Evolutionary conservation across 2,888 invertebrate species (phyloP).

Genomic region (Tetranychus truncatus): DNA sequence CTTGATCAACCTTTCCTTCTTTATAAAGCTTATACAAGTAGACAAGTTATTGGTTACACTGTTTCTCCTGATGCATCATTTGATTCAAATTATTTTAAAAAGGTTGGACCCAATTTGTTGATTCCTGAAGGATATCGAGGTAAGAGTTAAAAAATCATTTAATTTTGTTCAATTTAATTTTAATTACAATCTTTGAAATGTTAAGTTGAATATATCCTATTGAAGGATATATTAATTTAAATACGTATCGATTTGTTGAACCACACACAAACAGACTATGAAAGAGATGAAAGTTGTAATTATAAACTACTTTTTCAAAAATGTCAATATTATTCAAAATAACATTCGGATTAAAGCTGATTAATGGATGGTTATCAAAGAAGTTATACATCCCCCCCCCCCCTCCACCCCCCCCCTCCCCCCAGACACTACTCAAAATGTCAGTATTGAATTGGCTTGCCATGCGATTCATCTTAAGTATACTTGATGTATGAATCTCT

Average conservation of each 20-base stretch:
- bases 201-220: not conserved
- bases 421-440: no score
- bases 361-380: no score
- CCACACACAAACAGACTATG: no score
- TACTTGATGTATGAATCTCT: no score
- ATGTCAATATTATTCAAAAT: no score
- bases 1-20: conserved; percentile 42
- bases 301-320: no score
- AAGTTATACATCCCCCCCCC: no score
- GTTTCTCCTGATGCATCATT: conserved; percentile 25
- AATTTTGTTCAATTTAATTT: not conserved
- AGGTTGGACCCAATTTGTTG: conserved; percentile 6
- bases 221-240: not conserved
- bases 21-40: conserved; percentile 44
- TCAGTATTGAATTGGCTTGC: no score
- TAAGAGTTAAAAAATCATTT: not conserved
- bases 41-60: conserved; percentile 45
- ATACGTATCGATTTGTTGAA: not conserved
- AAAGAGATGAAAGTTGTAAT: no score
- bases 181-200: not conserved
- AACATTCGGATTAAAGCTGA: no score
- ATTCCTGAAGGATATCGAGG: conserved; percentile 14
- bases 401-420: no score
- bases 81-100: conserved; percentile 8
- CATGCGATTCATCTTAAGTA: no score